Conservation (phyloP, 2,113 vertebrate genomes). For the Arvicanthis niloticus region DNA sequence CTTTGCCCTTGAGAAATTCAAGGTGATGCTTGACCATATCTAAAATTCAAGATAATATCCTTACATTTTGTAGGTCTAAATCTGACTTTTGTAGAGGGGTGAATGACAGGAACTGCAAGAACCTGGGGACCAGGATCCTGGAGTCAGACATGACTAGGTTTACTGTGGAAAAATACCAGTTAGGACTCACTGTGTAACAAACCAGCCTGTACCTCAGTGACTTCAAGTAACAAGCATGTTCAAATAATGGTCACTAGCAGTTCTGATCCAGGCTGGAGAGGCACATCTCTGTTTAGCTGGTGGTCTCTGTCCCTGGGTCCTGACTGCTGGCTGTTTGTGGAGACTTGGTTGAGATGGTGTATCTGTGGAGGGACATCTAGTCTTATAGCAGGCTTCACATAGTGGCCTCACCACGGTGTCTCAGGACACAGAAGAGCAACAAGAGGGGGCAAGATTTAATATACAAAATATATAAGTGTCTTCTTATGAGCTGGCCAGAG, state of each 20-base stretch:
- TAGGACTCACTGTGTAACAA: slow-evolving; percentile 28
- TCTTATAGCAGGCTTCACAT: neutral
- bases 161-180: neutral
- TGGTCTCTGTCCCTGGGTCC: neutral
- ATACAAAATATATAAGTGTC: neutral
- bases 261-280: neutral
- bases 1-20: neutral
- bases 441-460: neutral
- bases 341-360: neutral
- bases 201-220: neutral
- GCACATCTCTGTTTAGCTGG: neutral
- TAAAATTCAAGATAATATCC: neutral
- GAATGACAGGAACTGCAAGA: neutral
- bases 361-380: neutral
- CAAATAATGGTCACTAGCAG: neutral
- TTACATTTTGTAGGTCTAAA: neutral
- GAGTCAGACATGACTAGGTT: neutral
- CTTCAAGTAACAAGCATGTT: neutral
- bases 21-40: neutral
- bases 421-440: neutral
- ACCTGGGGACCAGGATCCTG: neutral
- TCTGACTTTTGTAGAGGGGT: neutral
- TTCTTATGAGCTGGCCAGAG: neutral
- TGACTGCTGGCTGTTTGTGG: neutral
- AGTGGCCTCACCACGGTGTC: neutral